Conservation (phyloP, 2,797 vertebrate species). For the Acipenser ruthenus region DNA sequence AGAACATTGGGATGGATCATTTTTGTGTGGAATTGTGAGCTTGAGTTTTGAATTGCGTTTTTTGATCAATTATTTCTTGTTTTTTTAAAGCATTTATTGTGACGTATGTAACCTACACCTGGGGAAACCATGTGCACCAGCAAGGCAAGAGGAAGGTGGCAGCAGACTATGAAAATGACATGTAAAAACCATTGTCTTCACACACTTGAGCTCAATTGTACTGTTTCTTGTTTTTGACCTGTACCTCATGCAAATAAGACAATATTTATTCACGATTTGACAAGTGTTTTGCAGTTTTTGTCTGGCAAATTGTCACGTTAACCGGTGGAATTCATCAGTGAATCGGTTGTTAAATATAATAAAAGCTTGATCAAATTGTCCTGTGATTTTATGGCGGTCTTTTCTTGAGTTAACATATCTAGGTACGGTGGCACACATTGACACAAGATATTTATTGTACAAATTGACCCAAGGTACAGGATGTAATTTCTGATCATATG, state of each 20-base stretch:
- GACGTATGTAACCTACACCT: slow-evolving; percentile 71
- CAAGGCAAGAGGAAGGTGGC: slow-evolving; percentile 74
- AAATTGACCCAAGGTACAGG: too few relatives aligned
- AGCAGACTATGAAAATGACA: slow-evolving; percentile 57
- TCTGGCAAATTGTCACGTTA: too few relatives aligned
- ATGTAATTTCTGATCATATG: too few relatives aligned
- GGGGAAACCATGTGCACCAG: slow-evolving; percentile 68
- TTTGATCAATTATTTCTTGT: slow-evolving; percentile 11
- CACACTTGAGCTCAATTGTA: slow-evolving; percentile 17
- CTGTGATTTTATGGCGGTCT: too few relatives aligned
- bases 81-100: slow-evolving; percentile 61
- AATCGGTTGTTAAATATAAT: too few relatives aligned
- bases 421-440: too few relatives aligned
- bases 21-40: background rate
- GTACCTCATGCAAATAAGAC: slow-evolving; percentile 29
- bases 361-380: too few relatives aligned
- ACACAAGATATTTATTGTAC: too few relatives aligned
- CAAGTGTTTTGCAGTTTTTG: too few relatives aligned
- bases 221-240: slow-evolving; percentile 20
- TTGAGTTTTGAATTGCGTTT: background rate
- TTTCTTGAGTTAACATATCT: too few relatives aligned
- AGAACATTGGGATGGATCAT: too few relatives aligned
- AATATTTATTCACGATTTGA: slow-evolving; percentile 41
- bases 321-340: too few relatives aligned
- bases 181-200: slow-evolving; percentile 38